Conservation (phyloP, 2,888 invertebrate genomes). For the Drosophila anomalipes region DNA sequence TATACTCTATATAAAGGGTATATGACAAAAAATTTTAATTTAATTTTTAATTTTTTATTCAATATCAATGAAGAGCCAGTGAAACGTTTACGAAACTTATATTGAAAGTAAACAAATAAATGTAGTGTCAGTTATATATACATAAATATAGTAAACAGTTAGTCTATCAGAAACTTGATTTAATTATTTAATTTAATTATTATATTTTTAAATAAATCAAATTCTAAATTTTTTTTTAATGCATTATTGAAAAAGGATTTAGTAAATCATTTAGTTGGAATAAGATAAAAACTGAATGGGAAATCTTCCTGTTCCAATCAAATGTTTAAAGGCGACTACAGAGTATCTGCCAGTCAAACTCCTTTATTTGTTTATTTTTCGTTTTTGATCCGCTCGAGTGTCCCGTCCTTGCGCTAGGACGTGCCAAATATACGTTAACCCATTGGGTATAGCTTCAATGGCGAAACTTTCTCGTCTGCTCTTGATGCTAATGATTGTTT, state of each 20-base stretch:
- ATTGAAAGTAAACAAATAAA: no score
- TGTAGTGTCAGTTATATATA: no score
- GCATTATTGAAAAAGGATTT: not conserved
- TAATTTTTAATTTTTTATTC: not conserved
- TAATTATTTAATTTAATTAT: not conserved
- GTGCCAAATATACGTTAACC: conserved; percentile 14
- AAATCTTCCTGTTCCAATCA: not conserved
- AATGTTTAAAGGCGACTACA: not conserved
- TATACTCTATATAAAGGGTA: conserved; percentile 7
- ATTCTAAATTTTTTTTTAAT: not conserved
- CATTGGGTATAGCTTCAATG: conserved; percentile 9
- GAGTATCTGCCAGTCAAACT: conserved; percentile 1
- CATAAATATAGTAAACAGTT: no score
- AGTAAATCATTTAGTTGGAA: not conserved
- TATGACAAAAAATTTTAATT: not conserved
- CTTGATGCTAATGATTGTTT: conserved; percentile 75
- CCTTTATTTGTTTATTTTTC: conserved; percentile 21
- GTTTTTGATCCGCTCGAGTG: not conserved
- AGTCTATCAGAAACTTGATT: no score
- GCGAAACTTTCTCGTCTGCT: conserved; percentile 50
- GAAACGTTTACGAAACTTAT: not conserved
- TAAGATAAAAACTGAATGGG: not conserved
- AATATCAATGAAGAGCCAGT: not conserved
- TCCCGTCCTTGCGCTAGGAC: conserved; percentile 4
- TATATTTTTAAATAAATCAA: not conserved